These are phyloP conservation scores for Auanema sp. DNA, from an alignment of 2,888 invertebrate species.

Conservation along the genomic window DNA sequence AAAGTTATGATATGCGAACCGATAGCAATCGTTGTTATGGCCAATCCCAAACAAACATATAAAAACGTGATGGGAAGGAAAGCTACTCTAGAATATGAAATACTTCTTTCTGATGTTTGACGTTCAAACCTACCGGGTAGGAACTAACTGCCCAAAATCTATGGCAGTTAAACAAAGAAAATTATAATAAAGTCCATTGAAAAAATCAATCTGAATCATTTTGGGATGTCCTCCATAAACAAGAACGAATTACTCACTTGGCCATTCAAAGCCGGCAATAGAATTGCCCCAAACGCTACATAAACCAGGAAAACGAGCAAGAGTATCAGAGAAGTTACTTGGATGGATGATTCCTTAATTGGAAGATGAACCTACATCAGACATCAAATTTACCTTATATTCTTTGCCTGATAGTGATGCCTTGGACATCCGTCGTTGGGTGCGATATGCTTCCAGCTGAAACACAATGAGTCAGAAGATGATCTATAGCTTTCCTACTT, in stretches of 20 bases:
- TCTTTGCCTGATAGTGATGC: conserved; percentile 50
- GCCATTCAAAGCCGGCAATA: conserved; percentile 61
- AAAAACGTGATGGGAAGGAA: conserved; percentile 62
- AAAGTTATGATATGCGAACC: conserved; percentile 21
- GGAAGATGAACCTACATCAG: conserved; percentile 6
- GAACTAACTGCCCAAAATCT: conserved; percentile 61
- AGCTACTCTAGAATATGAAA: conserved; percentile 43
- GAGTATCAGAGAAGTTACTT: conserved; percentile 55
- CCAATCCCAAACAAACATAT: conserved; percentile 62
- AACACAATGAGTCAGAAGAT: background rate
- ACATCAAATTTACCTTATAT: conserved; percentile 21
- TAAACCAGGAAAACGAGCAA: conserved; percentile 56
- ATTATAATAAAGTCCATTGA: conserved; percentile 63
- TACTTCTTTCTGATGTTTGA: conserved; percentile 17
- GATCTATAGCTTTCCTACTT: conserved; percentile 28
- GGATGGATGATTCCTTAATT: conserved; percentile 44
- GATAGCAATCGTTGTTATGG: conserved; percentile 63
- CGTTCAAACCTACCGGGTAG: conserved; percentile 28
- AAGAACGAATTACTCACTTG: conserved; percentile 26
- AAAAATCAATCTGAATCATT: conserved; percentile 52
- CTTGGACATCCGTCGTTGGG: conserved; percentile 48
- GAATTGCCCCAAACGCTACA: conserved; percentile 58
- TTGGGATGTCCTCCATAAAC: background rate
- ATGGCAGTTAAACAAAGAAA: conserved; percentile 62
- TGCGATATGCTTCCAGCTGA: conserved; percentile 54